Base-by-base conservation (phyloP, 2,888 invertebrate species). In the Leucozona laternaria region DNA sequence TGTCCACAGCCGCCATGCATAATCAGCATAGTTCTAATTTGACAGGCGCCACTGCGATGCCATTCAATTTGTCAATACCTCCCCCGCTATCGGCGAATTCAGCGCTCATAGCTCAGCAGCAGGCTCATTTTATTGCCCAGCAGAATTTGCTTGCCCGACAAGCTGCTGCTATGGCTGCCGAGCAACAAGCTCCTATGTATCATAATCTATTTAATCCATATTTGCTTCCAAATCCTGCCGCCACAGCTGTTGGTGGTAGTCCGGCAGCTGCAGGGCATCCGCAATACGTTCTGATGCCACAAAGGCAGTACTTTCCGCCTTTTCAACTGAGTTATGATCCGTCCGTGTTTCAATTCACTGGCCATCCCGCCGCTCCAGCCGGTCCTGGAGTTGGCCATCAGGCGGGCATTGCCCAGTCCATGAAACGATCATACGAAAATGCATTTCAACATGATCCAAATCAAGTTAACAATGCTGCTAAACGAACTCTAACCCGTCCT, bases 361-460 rank as follows among this genome's bases (percentile, higher is more conserved):
- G 82, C 40, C 86, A 88, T 66, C 28, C 64, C 8, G 20, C 57
- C 3, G 20, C 88, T 28, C 77, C 70, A 64, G 79, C 87, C 31
- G 89, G 83, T 20, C 88, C 88, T 83, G 86, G 84, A 55, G 87
- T 90, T 90, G 70, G 88, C 37, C 81, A 31, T 50, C 53, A 89
- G 28, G 82, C 88, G 1, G 87, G 89, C 79, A 88, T 83, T 13
- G 88, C 89, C 2, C 88, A 90, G 34, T 94, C 93, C 55, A 93
- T 95, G 84, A 96, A 96, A 91, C 93, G 96, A 2, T 94, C 94
- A 0, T 96, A 96, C 93, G 96, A 96, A 53, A 95, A 94, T 89
- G 96, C 96, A 1, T 96, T 96, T 89, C 94, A 95, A 1, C 94
- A 94, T 13, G 93, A 92, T 34, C 89, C 90, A 0, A 88, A 90